These are phyloP conservation scores for Sebastiscus albofasciatus DNA, from an alignment of 2,797 vertebrate genomes.

Conservation along the genomic window DNA sequence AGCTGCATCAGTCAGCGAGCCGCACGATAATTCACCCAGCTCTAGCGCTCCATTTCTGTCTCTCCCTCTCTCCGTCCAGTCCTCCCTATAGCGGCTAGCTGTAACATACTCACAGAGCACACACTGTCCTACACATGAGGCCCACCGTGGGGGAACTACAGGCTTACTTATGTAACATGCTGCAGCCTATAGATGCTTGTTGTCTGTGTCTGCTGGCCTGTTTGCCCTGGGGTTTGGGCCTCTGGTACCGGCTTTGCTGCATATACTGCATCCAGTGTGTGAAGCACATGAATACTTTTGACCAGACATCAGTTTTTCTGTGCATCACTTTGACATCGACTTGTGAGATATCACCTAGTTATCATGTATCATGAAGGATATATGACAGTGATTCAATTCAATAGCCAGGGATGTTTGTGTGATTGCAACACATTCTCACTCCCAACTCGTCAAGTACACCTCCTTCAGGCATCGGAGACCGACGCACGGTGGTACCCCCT, in stretches of 20 bases:
- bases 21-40: constrained; percentile 26
- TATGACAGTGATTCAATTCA: no score
- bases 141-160: constrained; percentile 47
- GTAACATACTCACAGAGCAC: constrained; percentile 53
- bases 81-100: constrained; percentile 28
- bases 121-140: constrained; percentile 59
- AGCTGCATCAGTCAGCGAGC: constrained; percentile 22
- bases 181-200: constrained; percentile 52
- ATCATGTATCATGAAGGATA: neutral
- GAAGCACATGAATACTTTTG: neutral
- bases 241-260: neutral
- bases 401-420: no score
- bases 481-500: no score
- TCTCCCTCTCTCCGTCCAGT: constrained; percentile 22
- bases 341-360: neutral
- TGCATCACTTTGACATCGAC: neutral
- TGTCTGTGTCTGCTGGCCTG: constrained; percentile 36
- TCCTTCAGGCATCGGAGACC: no score
- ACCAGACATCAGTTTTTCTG: neutral
- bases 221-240: neutral
- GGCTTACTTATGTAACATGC: constrained; percentile 54
- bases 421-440: no score
- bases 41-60: constrained; percentile 26
- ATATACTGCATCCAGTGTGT: neutral
- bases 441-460: no score